phyloP scores from a whole-genome alignment of 2,888 invertebrate genomes.

The Salpingus planirostris region DNA sequence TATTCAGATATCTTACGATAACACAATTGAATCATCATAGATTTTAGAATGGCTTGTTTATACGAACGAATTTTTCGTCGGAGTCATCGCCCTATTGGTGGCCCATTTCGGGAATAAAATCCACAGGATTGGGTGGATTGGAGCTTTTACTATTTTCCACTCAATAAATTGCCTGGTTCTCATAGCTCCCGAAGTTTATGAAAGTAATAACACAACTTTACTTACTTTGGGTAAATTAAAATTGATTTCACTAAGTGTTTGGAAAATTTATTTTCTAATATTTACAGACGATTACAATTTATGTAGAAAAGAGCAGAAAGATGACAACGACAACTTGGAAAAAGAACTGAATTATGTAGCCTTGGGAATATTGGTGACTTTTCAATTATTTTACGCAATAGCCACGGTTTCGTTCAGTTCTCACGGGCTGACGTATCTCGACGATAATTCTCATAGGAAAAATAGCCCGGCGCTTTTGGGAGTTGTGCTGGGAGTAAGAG shows the following conservation, averaged over 20 bases:
- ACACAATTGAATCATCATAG: too few species aligned
- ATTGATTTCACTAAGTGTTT: too few species aligned
- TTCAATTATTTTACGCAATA: slow-evolving; percentile 27
- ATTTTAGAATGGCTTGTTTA: slow-evolving; percentile 51
- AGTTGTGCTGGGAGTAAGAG: slow-evolving; percentile 23
- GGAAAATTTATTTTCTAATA: slow-evolving; percentile 5
- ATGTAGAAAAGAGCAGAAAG: too few species aligned
- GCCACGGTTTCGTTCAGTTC: slow-evolving; percentile 40
- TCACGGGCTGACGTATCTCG: slow-evolving; percentile 51
- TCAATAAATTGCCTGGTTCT: slow-evolving; percentile 43
- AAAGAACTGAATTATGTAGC: slow-evolving; percentile 17
- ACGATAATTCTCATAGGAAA: slow-evolving; percentile 49
- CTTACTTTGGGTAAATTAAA: slow-evolving; percentile 6
- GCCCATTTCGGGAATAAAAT: slow-evolving; percentile 52
- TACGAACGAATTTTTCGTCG: slow-evolving; percentile 47
- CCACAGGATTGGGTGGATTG: slow-evolving; percentile 52
- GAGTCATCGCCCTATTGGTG: slow-evolving; percentile 45
- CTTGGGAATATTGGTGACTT: slow-evolving; percentile 39
- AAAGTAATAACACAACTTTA: slow-evolving; percentile 2
- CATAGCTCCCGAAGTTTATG: slow-evolving; percentile 48
- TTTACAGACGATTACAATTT: too few species aligned
- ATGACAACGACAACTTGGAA: too few species aligned
- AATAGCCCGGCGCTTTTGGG: slow-evolving; percentile 45
- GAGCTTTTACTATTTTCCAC: slow-evolving; percentile 47
- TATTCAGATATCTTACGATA: slow-evolving; percentile 4